Conservation (phyloP, 2,113 vertebrate genomes). For the Epinephelus fuscoguttatus region DNA sequence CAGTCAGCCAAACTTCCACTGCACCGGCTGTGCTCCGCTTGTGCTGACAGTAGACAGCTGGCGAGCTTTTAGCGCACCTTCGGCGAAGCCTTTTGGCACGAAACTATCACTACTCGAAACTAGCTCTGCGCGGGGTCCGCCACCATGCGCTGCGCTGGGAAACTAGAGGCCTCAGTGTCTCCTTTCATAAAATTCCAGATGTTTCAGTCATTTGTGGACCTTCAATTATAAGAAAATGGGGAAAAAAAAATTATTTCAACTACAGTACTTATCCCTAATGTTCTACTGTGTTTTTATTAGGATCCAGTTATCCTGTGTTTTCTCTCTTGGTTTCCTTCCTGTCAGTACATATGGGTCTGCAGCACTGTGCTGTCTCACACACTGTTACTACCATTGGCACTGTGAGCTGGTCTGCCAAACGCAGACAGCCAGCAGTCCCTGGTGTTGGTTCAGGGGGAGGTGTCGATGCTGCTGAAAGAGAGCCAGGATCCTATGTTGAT, state of each 20-base stretch:
- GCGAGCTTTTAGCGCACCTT: no score
- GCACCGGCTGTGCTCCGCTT: no score
- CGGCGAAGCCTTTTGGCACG: no score
- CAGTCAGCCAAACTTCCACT: no score
- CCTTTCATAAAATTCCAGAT: neutral
- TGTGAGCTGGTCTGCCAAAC: conserved; percentile 27
- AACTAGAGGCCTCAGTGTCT: no score
- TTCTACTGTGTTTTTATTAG: conserved; percentile 8
- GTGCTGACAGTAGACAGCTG: no score
- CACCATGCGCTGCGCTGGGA: no score
- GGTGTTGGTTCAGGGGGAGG: conserved; percentile 40
- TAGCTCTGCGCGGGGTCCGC: no score
- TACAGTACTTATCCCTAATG: neutral
- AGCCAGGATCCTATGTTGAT: conserved; percentile 40
- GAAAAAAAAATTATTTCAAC: neutral
- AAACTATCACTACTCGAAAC: no score
- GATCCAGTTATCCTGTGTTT: neutral
- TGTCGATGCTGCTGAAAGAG: conserved; percentile 41
- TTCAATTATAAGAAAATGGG: neutral
- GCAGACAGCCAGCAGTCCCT: conserved; percentile 45
- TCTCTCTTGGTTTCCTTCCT: neutral
- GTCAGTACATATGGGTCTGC: neutral
- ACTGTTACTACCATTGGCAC: conserved; percentile 17
- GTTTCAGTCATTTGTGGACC: neutral
- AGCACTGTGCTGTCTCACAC: conserved; percentile 30